Conservation (phyloP, 1,140 invertebrate species). For the Drosophila tani region DNA sequence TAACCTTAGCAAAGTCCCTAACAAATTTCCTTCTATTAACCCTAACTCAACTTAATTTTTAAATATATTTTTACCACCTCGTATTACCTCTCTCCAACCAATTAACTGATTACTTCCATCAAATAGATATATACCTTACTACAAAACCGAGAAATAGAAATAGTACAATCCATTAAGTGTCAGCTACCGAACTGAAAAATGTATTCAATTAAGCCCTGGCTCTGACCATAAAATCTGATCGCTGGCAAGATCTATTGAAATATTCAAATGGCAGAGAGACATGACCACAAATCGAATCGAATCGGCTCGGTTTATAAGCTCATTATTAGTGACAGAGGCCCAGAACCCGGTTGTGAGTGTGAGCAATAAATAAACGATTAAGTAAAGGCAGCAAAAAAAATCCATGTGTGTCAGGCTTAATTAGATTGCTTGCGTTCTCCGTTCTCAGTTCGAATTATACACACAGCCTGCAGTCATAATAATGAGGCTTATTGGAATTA, state of each 20-base stretch:
- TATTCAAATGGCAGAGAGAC: conserved; percentile 38
- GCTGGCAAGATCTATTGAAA: conserved; percentile 40
- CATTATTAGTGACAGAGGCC: conserved; percentile 44
- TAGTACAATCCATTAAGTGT: conserved; percentile 30
- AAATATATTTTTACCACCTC: background rate
- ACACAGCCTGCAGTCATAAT: conserved; percentile 51
- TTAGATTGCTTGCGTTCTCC: conserved; percentile 52
- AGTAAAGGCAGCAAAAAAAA: conserved; percentile 30
- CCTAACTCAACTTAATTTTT: background rate
- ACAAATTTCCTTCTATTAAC: background rate
- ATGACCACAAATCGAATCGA: conserved; percentile 26
- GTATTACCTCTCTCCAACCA: background rate
- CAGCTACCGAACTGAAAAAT: conserved; percentile 52
- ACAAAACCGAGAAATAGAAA: conserved; percentile 23
- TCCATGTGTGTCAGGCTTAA: conserved; percentile 67
- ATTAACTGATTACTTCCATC: conserved; percentile 25
- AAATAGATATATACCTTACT: background rate
- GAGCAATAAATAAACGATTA: conserved; percentile 79
- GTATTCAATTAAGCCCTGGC: conserved; percentile 36
- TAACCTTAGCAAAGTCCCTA: background rate
- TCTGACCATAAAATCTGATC: conserved; percentile 28
- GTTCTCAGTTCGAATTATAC: conserved; percentile 19
- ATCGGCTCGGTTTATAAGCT: conserved; percentile 33
- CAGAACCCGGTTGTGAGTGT: conserved; percentile 6
- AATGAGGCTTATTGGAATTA: conserved; percentile 79